Evolutionary conservation across 1,140 invertebrate species (phyloP), one percentile per base, ranked within the genome.

Genomic region (Drosophila elegans): DNA sequence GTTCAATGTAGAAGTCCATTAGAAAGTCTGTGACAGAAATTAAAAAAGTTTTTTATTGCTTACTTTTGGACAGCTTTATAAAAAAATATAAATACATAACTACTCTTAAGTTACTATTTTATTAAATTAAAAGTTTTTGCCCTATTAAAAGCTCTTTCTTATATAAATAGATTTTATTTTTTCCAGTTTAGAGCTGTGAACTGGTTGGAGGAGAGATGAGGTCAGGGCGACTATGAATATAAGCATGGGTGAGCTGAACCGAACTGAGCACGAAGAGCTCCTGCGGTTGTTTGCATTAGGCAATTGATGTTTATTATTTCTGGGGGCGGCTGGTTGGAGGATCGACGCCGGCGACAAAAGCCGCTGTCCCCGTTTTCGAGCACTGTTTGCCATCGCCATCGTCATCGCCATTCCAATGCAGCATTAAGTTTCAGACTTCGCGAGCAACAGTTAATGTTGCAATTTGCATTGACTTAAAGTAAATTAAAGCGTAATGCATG

Each of bases 231-330:
- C 57, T 63, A 49, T 39, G 69, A 62, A 63, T 71, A 71, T 55
- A 54, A 54, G 64, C 36, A 57, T 49, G 51, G 52, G 68, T 71
- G 64, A 53, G 46, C 69, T 61, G 38, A 74, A 61, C 56, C 62
- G 41, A 74, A 60, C 68, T 48, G 72, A 55, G 44, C 45, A 63
- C 45, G 34, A 42, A 34, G 45, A 60, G 53, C 63, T 62, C 69
- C 62, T 80, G 77, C 61, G 62, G 39, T 38, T 78, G 68, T 86
- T 85, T 81, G 74, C 63, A 86, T 86, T 80, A 49, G 74, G 56
- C 82, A 81, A 85, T 86, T 86, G 82, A 86, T 72, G 82, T 82
- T 78, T 78, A 74, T 82, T 77, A 81, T 76, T 52, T 53, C 49
- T 53, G 44, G 16, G 67, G 63, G 81, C 48, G 64, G 54, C 41